A percentile compares a stretch with the other conserved stretches of the same genome.
Conservation (phyloP, 2,888 invertebrate genomes). For the Cephus pygmeus region DNA sequence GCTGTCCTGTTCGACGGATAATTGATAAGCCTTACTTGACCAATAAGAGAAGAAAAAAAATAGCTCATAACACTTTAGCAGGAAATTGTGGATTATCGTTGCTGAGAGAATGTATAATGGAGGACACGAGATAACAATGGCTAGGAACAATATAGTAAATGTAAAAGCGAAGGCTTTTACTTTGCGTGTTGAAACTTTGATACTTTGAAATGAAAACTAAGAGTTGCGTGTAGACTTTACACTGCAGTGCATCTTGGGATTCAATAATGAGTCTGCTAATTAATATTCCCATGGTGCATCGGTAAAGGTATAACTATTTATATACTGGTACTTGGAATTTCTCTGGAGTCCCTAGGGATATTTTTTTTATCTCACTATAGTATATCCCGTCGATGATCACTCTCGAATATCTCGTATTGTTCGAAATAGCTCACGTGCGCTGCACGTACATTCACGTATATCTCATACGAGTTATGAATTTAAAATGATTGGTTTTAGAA, state of each 20-base stretch:
- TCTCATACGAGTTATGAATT: background rate
- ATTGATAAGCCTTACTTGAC: background rate
- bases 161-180: background rate
- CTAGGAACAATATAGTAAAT: background rate
- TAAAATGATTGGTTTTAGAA: background rate
- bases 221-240: background rate
- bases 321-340: background rate
- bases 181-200: background rate
- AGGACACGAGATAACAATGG: background rate
- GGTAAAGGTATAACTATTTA: background rate
- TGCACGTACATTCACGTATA: background rate
- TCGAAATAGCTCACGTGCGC: background rate
- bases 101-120: background rate
- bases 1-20: slow-evolving; percentile 45
- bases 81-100: background rate
- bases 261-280: background rate
- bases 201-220: background rate
- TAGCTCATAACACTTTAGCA: background rate
- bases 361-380: background rate
- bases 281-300: background rate
- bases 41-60: background rate
- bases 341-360: background rate
- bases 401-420: background rate
- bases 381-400: background rate
- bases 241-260: background rate